phyloP scores from a whole-genome alignment of 2,888 invertebrate species.

The Ectemnius cavifrons region DNA sequence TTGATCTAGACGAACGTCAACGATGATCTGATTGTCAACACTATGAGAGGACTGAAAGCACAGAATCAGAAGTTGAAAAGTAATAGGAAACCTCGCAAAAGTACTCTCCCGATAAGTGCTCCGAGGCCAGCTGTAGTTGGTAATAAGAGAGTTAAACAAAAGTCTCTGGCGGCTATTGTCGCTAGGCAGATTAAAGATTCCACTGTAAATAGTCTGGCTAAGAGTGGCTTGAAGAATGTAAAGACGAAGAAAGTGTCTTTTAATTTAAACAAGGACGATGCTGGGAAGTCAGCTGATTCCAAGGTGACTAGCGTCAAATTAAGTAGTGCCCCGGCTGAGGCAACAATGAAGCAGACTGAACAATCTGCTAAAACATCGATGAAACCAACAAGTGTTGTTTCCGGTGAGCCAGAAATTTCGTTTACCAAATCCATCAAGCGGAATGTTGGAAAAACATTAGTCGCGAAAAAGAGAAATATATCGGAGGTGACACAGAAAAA shows the following conservation, averaged over 20 bases:
- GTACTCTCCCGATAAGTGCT: not conserved
- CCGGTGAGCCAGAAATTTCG: slow-evolving; percentile 46
- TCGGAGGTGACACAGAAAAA: slow-evolving; percentile 51
- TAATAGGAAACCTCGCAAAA: not conserved
- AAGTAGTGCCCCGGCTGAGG: slow-evolving; percentile 7
- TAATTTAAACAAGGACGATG: too few species aligned
- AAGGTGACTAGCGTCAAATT: not conserved
- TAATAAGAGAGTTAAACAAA: slow-evolving; percentile 70
- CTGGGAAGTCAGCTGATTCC: not conserved
- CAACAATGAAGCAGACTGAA: slow-evolving; percentile 9
- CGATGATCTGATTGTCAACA: slow-evolving; percentile 28
- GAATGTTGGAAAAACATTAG: slow-evolving; percentile 57
- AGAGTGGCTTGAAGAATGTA: slow-evolving; percentile 3
- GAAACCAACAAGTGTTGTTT: not conserved
- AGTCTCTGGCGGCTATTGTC: slow-evolving; percentile 69
- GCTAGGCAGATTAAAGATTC: slow-evolving; percentile 57
- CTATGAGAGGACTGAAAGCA: slow-evolving; percentile 38
- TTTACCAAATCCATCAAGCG: slow-evolving; percentile 60
- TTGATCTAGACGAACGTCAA: not conserved
- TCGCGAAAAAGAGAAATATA: slow-evolving; percentile 57
- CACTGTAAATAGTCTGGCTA: slow-evolving; percentile 7
- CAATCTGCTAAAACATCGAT: slow-evolving; percentile 17
- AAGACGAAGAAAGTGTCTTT: slow-evolving; percentile 13
- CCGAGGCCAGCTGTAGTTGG: not conserved
- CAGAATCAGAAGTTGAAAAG: slow-evolving; percentile 17